Conservation (phyloP, 2,113 vertebrate genomes). For the Hemibagrus wyckioides region DNA sequence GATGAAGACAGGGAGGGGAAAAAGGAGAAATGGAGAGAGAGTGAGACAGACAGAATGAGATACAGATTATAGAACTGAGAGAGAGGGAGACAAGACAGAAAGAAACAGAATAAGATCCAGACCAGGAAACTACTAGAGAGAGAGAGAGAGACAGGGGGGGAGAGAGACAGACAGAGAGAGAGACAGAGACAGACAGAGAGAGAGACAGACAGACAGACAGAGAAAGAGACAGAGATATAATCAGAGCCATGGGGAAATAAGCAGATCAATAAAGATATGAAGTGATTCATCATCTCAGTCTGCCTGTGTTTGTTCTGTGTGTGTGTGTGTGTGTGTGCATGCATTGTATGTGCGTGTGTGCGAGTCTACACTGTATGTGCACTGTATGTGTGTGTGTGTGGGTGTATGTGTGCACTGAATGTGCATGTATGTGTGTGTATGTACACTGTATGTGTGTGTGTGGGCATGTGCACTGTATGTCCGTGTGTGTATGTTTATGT, state of each 20-base stretch:
- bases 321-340: conserved; percentile 6
- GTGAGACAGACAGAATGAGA: neutral
- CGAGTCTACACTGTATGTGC: neutral
- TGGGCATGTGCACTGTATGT: neutral
- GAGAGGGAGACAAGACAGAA: neutral
- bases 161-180: neutral
- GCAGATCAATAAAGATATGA: conserved; percentile 16
- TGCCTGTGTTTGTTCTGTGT: neutral
- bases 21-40: neutral
- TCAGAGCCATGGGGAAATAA: conserved; percentile 21
- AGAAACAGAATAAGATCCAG: too few species aligned
- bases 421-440: neutral
- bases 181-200: neutral
- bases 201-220: neutral
- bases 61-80: neutral
- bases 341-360: neutral
- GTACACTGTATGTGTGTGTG: neutral
- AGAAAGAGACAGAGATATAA: neutral
- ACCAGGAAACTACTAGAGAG: too few species aligned
- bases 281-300: conserved; percentile 20
- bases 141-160: neutral
- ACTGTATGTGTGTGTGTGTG: neutral
- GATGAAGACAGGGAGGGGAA: neutral
- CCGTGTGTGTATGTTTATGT: conserved; percentile 8
- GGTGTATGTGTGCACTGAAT: neutral